phyloP scores from a whole-genome alignment of 2,888 invertebrate genomes.

The Drosophila meridionalis region DNA sequence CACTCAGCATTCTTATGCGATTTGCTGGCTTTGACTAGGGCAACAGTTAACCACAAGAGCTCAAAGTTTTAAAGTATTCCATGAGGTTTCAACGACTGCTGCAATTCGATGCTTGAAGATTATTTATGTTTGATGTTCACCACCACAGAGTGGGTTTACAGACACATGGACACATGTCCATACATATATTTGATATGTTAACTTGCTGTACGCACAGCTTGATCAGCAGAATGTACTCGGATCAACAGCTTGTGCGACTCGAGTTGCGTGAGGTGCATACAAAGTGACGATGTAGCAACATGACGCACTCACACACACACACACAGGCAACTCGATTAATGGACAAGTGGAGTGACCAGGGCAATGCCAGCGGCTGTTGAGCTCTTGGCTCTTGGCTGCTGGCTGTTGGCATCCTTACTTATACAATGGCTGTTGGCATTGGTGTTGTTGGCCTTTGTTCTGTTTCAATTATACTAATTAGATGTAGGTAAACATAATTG shows the following conservation, averaged over 20 bases:
- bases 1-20: conserved; percentile 8
- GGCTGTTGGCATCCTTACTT: conserved; percentile 26
- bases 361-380: neutral
- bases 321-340: conserved; percentile 1
- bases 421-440: conserved; percentile 21
- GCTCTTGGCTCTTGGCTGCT: conserved; percentile 1
- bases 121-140: neutral
- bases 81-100: no score
- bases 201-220: conserved; percentile 16
- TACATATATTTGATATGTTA: conserved; percentile 1
- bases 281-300: conserved; percentile 27
- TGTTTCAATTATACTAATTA: conserved; percentile 78
- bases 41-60: conserved; percentile 33
- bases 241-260: conserved; percentile 33
- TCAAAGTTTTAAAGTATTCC: conserved; percentile 25
- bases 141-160: neutral
- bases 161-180: neutral
- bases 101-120: neutral
- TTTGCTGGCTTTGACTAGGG: conserved; percentile 17
- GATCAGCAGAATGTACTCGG: conserved; percentile 16
- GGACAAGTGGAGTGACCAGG: conserved; percentile 15
- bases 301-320: neutral
- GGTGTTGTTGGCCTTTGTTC: conserved; percentile 56
- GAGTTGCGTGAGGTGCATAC: conserved; percentile 37
- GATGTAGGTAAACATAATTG: conserved; percentile 79